A percentile compares a stretch with the other conserved stretches of the same genome.
Conservation (phyloP, 2,888 invertebrate species). For the Lithophane ornitopus region DNA sequence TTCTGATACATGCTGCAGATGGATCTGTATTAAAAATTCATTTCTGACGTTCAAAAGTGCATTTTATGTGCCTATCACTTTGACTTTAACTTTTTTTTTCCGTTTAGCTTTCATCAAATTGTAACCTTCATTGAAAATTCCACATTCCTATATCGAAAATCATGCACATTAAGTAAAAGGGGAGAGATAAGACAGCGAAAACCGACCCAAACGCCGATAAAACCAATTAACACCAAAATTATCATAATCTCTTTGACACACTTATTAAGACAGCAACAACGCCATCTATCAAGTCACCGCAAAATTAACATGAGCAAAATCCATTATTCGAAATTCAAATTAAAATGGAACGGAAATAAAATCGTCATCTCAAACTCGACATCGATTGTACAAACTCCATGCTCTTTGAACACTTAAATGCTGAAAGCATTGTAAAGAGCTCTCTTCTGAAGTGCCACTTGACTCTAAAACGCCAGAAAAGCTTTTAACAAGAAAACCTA, state of each 20-base stretch:
- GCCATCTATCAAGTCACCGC: constrained; percentile 44
- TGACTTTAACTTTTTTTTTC: neutral
- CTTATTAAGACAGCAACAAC: constrained; percentile 19
- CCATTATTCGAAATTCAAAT: constrained; percentile 34
- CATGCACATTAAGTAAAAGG: neutral
- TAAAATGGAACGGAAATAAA: constrained; percentile 48
- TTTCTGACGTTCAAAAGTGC: neutral
- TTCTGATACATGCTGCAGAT: neutral
- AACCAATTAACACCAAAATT: constrained; percentile 39
- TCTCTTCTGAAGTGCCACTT: constrained; percentile 60
- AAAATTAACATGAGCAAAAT: constrained; percentile 23
- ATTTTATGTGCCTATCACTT: neutral
- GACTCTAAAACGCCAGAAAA: constrained; percentile 65
- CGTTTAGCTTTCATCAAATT: neutral
- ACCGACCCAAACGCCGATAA: constrained; percentile 16
- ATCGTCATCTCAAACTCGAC: constrained; percentile 38
- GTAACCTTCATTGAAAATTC: neutral
- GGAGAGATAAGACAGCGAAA: constrained; percentile 30
- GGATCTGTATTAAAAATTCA: neutral
- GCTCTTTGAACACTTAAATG: constrained; percentile 53
- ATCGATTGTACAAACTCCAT: constrained; percentile 60
- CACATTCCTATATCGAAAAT: neutral
- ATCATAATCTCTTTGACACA: constrained; percentile 43
- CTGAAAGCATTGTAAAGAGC: constrained; percentile 64
- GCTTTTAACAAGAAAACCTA: constrained; percentile 62